Evolutionary conservation across 2,113 vertebrate genomes (phyloP).

Genomic region (Datnioides undecimradiatus): DNA sequence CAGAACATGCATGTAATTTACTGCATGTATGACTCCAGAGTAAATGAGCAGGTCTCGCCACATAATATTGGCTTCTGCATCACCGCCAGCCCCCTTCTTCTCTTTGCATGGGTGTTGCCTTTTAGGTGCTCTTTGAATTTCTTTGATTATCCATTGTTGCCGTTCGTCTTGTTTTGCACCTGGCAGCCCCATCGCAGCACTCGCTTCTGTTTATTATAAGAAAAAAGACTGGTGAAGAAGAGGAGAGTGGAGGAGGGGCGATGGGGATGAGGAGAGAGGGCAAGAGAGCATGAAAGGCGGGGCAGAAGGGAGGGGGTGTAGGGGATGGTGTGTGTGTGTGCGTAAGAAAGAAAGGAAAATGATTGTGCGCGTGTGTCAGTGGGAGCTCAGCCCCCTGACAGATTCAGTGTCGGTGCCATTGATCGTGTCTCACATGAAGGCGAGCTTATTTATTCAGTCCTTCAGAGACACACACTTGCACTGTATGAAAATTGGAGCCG

Average conservation of each 20-base stretch:
- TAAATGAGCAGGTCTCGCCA: constrained; percentile 49
- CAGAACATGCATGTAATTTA: constrained; percentile 71
- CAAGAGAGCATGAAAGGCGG: constrained; percentile 53
- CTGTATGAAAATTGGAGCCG: constrained; percentile 14
- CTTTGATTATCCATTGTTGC: constrained; percentile 50
- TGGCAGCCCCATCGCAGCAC: constrained; percentile 17
- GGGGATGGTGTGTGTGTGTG: constrained; percentile 30
- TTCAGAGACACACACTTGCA: constrained; percentile 38
- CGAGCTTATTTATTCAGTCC: constrained; percentile 64
- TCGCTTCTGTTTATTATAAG: constrained; percentile 36
- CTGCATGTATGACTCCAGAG: constrained; percentile 65
- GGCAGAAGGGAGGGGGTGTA: constrained; percentile 15
- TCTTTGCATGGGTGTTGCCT: background rate
- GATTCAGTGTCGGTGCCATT: constrained; percentile 57
- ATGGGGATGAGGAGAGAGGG: constrained; percentile 39
- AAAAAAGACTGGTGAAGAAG: constrained; percentile 5
- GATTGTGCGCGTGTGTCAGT: constrained; percentile 49
- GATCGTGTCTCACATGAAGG: constrained; percentile 56
- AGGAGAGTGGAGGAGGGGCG: constrained; percentile 33
- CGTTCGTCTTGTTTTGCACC: constrained; percentile 51
- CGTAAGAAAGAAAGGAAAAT: constrained; percentile 50
- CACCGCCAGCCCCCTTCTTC: background rate
- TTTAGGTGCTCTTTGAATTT: constrained; percentile 29
- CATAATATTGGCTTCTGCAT: constrained; percentile 23
- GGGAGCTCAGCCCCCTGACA: constrained; percentile 49